These are phyloP conservation scores for Pogonophryne albipinna DNA, from an alignment of 2,797 vertebrate species.

Conservation along the genomic window DNA sequence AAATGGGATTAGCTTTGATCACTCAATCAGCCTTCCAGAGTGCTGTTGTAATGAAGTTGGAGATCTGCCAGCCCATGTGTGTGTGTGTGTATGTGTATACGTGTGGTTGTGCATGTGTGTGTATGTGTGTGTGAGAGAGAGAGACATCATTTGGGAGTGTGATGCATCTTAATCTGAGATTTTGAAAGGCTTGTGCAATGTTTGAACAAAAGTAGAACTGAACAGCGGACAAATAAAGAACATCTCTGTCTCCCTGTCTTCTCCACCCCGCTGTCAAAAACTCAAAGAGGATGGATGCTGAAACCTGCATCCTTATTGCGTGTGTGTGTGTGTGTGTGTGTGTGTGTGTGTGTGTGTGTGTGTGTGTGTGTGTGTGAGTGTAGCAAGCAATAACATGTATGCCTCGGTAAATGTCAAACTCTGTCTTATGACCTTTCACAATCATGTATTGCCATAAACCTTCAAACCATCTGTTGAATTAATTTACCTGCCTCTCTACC, in stretches of 20 bases:
- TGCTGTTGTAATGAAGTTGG: conserved; percentile 71
- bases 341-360: background rate
- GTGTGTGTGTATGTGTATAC: too few relatives aligned
- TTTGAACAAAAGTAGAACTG: conserved; percentile 45
- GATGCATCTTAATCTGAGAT: conserved; percentile 36
- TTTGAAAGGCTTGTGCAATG: conserved; percentile 34
- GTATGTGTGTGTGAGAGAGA: background rate
- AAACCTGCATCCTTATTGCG: conserved; percentile 1
- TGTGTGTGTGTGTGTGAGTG: conserved; percentile 7
- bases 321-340: background rate
- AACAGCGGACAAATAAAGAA: conserved; percentile 26
- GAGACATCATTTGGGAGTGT: conserved; percentile 12
- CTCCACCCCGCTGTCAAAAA: conserved; percentile 14
- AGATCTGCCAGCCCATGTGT: conserved; percentile 44
- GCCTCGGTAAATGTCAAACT: conserved; percentile 71
- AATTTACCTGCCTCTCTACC: conserved; percentile 51
- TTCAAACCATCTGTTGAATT: conserved; percentile 63
- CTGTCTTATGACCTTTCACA: conserved; percentile 69
- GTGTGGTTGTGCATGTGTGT: background rate
- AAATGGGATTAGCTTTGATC: conserved; percentile 78
- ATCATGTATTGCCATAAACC: conserved; percentile 60
- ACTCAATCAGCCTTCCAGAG: conserved; percentile 75
- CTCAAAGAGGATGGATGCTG: background rate
- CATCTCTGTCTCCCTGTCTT: background rate
- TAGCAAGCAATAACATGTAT: conserved; percentile 49